Evolutionary conservation across 2,113 vertebrate species (phyloP), one percentile per base, ranked within the genome.

Genomic region (Xyrauchen texanus): DNA sequence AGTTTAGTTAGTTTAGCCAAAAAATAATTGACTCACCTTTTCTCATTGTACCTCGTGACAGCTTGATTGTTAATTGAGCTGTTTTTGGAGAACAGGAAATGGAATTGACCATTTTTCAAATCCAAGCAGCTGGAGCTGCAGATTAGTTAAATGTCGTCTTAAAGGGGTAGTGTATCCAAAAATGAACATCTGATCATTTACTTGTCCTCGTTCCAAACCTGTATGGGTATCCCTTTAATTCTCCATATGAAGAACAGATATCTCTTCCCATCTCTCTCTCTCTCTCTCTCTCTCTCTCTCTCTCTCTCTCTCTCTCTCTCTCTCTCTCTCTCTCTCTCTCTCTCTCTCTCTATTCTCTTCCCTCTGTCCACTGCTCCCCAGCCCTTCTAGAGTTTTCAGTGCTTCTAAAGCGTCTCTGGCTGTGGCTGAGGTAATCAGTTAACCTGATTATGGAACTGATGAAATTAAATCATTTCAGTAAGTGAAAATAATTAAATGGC

Each of bases 401-500:
- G 79, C 81, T 83, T 86, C 86, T 85, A 84, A 88, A 89, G 78
- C 76, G 75, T 87, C 81, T 85, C 81, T 85, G 81, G 83, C 84
- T 79, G 86, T 76, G 79, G 85, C 53, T 3, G 77, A 77, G 83
- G 79, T 89, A 90, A 91, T 93, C 90, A 89, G 87, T 90, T 92
- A 91, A 91, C 89, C 88, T 90, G 89, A 92, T 93, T 92, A 91
- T 45, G 52, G 85, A 49, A 79, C 86, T 90, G 88, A 92, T 92
- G 82, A 90, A 92, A 92, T 92, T 88, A 88, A 89, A 90, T 93
- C 77, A 92, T 90, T 90, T 90, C 79, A 81, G 84, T 89, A 87
- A 92, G 84, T 92, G 90, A 90, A 90, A 91, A 89, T 91, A 90
- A 91, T 87, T 88, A 91, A 87, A 89, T 88, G 83, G 88, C 87